Conservation (phyloP, 1,140 invertebrate species). For the Drosophila varians region DNA sequence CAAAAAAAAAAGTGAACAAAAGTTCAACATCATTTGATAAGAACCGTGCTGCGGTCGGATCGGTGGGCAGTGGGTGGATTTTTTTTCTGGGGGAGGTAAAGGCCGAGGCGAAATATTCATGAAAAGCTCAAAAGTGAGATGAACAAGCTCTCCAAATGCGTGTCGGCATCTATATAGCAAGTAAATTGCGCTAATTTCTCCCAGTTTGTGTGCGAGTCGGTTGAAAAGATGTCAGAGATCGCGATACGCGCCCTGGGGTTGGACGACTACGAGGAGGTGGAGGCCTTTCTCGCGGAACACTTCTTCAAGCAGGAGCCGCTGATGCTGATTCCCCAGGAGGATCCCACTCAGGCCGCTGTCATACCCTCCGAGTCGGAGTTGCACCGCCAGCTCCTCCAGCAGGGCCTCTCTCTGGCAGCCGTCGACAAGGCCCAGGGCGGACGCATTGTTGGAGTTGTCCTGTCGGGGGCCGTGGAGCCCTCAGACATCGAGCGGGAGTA, state of each 20-base stretch:
- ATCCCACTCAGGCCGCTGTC: conserved; percentile 10
- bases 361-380: conserved; percentile 9
- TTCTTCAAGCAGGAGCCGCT: conserved; percentile 62
- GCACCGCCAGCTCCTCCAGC: conserved; percentile 26
- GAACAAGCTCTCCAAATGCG: conserved; percentile 20
- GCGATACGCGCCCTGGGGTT: conserved; percentile 28
- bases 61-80: not conserved
- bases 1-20: not conserved
- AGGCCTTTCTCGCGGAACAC: conserved; percentile 38
- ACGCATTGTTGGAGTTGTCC: conserved; percentile 51
- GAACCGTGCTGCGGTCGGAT: conserved; percentile 11
- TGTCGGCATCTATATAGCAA: conserved; percentile 33
- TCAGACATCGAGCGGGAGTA: conserved; percentile 50
- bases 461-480: conserved; percentile 29
- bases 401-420: conserved; percentile 54
- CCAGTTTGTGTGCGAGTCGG: conserved; percentile 23
- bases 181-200: conserved; percentile 35
- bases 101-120: not conserved
- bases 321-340: conserved; percentile 46
- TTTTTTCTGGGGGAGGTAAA: not conserved
- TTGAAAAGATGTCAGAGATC: conserved; percentile 25
- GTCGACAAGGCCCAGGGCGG: conserved; percentile 22
- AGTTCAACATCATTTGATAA: conserved; percentile 22
- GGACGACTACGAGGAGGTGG: conserved; percentile 30
- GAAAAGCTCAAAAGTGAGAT: conserved; percentile 17